Evolutionary conservation across 2,113 vertebrate species (phyloP).

Genomic region (Thinocorus orbignyianus): DNA sequence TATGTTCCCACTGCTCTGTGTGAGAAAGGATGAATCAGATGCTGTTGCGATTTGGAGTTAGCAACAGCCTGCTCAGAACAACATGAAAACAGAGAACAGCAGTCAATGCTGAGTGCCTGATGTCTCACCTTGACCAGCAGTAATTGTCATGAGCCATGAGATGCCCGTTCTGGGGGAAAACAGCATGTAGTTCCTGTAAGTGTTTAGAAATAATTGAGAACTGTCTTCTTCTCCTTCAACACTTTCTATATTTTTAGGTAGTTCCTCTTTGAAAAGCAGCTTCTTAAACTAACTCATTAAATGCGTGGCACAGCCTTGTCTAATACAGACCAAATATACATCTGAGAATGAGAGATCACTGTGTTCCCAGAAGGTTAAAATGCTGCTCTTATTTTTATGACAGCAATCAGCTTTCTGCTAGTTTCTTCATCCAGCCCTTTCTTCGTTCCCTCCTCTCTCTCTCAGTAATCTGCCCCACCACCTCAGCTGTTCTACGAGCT

Average conservation of each 20-base stretch:
- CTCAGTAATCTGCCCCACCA: background rate
- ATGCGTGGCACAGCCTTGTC: background rate
- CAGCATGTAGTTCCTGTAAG: background rate
- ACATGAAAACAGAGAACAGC: background rate
- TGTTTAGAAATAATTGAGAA: background rate
- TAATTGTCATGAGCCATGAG: background rate
- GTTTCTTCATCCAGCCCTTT: background rate
- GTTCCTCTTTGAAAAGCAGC: background rate
- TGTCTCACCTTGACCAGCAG: background rate
- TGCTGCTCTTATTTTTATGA: background rate
- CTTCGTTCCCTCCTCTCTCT: background rate
- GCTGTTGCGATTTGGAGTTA: background rate
- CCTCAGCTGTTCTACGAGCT: background rate
- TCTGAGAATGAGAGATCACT: background rate
- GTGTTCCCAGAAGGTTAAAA: background rate
- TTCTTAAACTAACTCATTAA: background rate
- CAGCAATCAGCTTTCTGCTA: background rate
- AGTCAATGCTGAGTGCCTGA: accelerated
- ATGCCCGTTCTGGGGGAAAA: background rate
- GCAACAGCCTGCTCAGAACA: background rate
- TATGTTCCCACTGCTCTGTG: background rate
- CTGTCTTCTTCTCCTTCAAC: background rate
- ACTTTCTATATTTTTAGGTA: background rate
- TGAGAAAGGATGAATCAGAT: background rate
- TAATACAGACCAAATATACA: background rate